Conservation (phyloP, 1,140 invertebrate genomes). For the Lepeophtheirus salmonis region DNA sequence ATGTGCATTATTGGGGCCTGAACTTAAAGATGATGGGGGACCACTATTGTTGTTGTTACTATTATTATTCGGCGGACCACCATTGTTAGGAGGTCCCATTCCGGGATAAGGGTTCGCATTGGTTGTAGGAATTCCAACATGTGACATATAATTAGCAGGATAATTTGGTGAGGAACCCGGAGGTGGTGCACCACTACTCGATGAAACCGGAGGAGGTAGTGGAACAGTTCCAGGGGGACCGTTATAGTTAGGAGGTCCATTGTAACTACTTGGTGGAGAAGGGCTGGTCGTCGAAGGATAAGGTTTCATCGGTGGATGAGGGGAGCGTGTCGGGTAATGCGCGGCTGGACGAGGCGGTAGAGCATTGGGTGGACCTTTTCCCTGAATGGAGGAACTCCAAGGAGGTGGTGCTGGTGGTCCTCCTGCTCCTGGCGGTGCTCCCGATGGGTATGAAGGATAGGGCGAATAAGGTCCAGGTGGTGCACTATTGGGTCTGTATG, state of each 20-base stretch:
- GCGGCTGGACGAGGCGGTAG: neutral
- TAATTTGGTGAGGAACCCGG: neutral
- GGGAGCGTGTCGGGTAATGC: neutral
- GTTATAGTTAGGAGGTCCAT: slow-evolving; percentile 2
- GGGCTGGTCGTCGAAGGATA: too few species aligned
- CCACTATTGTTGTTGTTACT: neutral
- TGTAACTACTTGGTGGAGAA: neutral
- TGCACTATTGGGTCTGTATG: neutral
- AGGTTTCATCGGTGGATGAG: too few species aligned
- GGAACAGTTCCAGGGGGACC: neutral
- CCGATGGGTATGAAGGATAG: neutral
- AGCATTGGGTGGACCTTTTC: neutral
- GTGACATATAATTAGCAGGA: neutral
- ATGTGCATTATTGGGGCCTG: neutral
- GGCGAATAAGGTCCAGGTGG: neutral
- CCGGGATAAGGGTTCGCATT: neutral
- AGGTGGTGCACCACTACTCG: neutral
- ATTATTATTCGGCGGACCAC: neutral
- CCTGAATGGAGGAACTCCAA: neutral
- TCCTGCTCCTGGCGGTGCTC: neutral
- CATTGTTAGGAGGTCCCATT: neutral
- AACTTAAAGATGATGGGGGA: neutral
- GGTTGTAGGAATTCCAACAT: neutral
- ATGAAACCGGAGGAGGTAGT: neutral
- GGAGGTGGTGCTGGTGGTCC: too few species aligned